Percentiles rank a stretch among this genome's conserved stretches.
These are phyloP conservation scores for Actias luna DNA, from an alignment of 2,888 invertebrate genomes.

Conservation along the genomic window DNA sequence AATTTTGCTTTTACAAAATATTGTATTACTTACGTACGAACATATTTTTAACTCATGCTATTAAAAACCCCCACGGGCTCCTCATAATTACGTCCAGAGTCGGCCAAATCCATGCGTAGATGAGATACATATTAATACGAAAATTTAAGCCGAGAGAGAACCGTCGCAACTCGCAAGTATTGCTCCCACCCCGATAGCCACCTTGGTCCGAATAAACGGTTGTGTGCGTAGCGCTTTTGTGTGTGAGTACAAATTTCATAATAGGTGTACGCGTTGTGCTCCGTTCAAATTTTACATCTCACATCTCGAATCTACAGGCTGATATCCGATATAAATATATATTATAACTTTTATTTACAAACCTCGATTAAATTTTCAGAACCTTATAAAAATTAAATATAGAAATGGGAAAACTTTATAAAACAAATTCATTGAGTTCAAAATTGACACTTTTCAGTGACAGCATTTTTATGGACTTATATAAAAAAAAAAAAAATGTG, in stretches of 20 bases:
- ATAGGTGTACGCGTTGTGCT: conserved; percentile 71
- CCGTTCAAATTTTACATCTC: conserved; percentile 80
- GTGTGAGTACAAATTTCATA: conserved; percentile 75
- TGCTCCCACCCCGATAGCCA: conserved; percentile 58
- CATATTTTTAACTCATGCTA: conserved; percentile 36
- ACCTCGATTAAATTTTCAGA: too few relatives aligned
- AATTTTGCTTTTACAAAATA: background rate
- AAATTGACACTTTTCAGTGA: too few relatives aligned
- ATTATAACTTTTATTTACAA: too few relatives aligned
- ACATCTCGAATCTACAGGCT: conserved; percentile 65
- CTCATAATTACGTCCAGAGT: conserved; percentile 61
- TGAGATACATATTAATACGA: conserved; percentile 79
- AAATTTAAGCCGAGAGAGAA: conserved; percentile 74
- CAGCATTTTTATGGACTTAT: too few relatives aligned
- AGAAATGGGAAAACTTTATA: too few relatives aligned
- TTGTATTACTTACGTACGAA: background rate
- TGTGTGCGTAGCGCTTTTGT: conserved; percentile 47
- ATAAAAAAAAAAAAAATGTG: too few relatives aligned
- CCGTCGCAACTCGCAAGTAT: conserved; percentile 73
- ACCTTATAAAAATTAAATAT: too few relatives aligned
- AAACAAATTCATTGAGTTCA: too few relatives aligned
- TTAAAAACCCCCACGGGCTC: conserved; percentile 42
- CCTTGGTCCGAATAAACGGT: conserved; percentile 65
- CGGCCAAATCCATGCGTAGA: conserved; percentile 67
- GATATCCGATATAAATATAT: conserved; percentile 30